These are phyloP conservation scores for Phyllotreta cruciferae DNA, from an alignment of 2,888 invertebrate species.

Conservation along the genomic window DNA sequence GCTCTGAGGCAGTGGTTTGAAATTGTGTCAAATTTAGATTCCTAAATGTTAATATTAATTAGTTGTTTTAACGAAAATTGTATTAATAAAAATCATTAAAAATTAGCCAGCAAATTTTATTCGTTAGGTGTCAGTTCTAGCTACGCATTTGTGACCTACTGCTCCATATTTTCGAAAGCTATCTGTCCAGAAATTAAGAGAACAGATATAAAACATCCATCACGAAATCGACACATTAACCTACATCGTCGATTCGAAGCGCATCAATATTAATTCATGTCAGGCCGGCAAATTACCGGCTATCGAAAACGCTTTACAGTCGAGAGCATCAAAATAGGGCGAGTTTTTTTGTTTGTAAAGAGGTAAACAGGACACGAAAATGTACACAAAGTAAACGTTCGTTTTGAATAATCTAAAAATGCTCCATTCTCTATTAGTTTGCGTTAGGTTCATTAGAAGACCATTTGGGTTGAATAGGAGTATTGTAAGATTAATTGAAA, in stretches of 20 bases:
- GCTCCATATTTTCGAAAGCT: neutral
- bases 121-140: neutral
- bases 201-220: constrained; percentile 6
- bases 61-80: constrained; percentile 2
- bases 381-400: too few relatives aligned
- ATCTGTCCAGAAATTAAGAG: neutral
- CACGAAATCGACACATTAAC: constrained; percentile 11
- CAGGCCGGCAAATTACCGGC: too few relatives aligned
- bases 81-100: neutral
- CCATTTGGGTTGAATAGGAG: too few relatives aligned
- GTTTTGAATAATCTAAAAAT: too few relatives aligned
- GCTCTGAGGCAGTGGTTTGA: constrained; percentile 99
- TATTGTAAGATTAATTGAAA: too few relatives aligned
- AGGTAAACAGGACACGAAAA: too few relatives aligned
- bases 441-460: too few relatives aligned
- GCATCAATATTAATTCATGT: constrained; percentile 7
- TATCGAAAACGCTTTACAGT: too few relatives aligned
- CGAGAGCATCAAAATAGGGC: too few relatives aligned
- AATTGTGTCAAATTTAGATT: constrained; percentile 73
- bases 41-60: constrained; percentile 25
- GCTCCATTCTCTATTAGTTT: too few relatives aligned
- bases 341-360: too few relatives aligned
- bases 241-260: constrained; percentile 4
- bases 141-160: constrained; percentile 7
- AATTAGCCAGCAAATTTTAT: neutral